Percentiles rank a stretch among this genome's conserved stretches.
Evolutionary conservation across 2,888 invertebrate genomes (phyloP).

Genomic region (Leucoma salicis): DNA sequence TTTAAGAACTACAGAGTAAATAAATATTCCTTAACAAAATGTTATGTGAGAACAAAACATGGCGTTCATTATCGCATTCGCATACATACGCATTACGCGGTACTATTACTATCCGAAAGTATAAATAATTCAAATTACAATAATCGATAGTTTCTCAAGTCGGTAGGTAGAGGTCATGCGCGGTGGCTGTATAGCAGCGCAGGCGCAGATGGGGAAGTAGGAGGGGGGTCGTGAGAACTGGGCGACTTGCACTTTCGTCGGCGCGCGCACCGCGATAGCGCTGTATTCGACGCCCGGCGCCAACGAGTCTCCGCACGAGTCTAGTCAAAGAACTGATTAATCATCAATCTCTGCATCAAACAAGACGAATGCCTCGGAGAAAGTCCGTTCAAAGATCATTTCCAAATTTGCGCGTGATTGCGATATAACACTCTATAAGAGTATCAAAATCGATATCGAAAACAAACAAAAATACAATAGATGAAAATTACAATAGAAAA

Average conservation of each 20-base stretch:
- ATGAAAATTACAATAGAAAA: conserved; percentile 55
- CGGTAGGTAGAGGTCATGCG: conserved; percentile 39
- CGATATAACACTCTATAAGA: conserved; percentile 16
- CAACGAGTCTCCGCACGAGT: conserved; percentile 66
- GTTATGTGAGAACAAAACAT: conserved; percentile 39
- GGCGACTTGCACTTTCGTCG: conserved; percentile 78
- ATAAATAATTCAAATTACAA: conserved; percentile 64
- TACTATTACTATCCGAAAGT: conserved; percentile 60
- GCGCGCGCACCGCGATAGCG: conserved; percentile 54
- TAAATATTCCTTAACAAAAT: too few species aligned
- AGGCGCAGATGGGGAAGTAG: conserved; percentile 13
- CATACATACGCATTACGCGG: conserved; percentile 44
- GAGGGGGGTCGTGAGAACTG: conserved; percentile 70
- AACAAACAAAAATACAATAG: conserved; percentile 36
- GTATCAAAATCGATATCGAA: conserved; percentile 28
- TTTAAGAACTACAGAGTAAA: too few species aligned
- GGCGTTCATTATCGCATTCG: conserved; percentile 50
- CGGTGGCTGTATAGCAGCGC: conserved; percentile 27
- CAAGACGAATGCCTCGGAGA: conserved; percentile 38
- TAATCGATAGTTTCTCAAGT: conserved; percentile 58
- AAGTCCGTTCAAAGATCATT: conserved; percentile 32
- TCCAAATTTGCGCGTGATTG: conserved; percentile 13
- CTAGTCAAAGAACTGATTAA: conserved; percentile 54
- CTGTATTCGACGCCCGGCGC: conserved; percentile 61
- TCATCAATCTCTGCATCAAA: conserved; percentile 44